A percentile compares a stretch with the other conserved stretches of the same genome.
phyloP scores from a whole-genome alignment of 2,113 vertebrate species.

The Strigops habroptila region DNA sequence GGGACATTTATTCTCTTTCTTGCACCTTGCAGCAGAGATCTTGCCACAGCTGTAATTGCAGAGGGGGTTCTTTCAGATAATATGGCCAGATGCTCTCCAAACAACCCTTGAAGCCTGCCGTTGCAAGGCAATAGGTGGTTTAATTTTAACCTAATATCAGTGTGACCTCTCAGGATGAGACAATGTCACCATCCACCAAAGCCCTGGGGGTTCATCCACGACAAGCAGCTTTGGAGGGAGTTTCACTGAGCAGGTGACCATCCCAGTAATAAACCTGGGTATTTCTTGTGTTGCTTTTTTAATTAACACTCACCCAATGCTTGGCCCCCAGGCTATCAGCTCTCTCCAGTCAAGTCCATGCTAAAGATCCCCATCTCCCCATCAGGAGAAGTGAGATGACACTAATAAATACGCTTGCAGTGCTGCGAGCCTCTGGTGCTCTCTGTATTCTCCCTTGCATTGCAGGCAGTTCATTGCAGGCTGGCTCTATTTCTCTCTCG shows the following conservation, averaged over 20 bases:
- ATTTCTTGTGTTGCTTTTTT: not conserved
- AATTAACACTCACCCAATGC: not conserved
- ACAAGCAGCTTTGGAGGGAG: not conserved
- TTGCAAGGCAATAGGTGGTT: not conserved
- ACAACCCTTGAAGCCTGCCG: not conserved
- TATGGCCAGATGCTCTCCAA: slow-evolving; percentile 13
- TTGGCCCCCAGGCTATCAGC: not conserved
- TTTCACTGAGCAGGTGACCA: not conserved
- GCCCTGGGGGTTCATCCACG: not conserved
- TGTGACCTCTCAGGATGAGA: not conserved
- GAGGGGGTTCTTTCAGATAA: not conserved
- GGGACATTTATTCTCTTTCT: not conserved
- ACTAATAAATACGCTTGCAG: not conserved
- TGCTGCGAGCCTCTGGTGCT: not conserved
- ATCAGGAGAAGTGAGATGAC: not conserved
- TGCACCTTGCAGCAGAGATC: not conserved
- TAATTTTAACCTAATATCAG: not conserved
- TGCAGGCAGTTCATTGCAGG: slow-evolving; percentile 13
- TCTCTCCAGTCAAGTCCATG: not conserved
- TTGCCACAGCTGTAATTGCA: not conserved
- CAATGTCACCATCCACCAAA: not conserved
- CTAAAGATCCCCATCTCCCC: not conserved
- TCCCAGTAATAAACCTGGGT: not conserved
- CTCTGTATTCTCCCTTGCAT: not conserved
- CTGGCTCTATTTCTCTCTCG: not conserved